Evolutionary conservation across 1,140 invertebrate species (phyloP).

Genomic region (Calycopis cecrops): DNA sequence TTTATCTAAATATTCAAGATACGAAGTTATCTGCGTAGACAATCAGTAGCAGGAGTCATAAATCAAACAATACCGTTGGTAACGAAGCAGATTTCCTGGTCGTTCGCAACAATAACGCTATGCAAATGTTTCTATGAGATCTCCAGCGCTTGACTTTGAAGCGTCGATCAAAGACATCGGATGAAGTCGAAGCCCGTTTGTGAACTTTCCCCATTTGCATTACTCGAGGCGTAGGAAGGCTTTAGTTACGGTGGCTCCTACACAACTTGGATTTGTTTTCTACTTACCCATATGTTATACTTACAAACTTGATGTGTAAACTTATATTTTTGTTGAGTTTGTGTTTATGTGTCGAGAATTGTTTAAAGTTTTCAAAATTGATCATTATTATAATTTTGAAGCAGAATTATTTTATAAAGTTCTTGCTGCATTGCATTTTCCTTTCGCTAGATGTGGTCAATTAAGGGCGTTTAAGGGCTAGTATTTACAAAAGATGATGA

Average conservation of each 20-base stretch:
- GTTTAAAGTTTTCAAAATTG: no score
- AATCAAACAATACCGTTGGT: not conserved
- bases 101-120: constrained; percentile 23
- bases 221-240: constrained; percentile 53
- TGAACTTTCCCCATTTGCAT: constrained; percentile 65
- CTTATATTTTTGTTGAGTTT: no score
- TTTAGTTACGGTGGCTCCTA: constrained; percentile 34
- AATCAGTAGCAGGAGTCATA: not conserved
- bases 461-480: no score
- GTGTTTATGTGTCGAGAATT: no score
- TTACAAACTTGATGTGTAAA: no score
- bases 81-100: not conserved
- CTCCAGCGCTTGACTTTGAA: constrained; percentile 53
- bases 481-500: no score
- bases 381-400: no score
- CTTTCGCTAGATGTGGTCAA: no score
- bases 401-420: no score
- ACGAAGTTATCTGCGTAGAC: no score
- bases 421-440: no score
- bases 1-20: no score
- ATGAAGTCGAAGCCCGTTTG: constrained; percentile 51
- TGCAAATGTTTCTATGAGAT: constrained; percentile 32
- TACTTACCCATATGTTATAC: not conserved
- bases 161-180: constrained; percentile 60
- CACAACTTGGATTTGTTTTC: constrained; percentile 2